These are phyloP conservation scores for Strix uralensis DNA, from an alignment of 2,113 vertebrate species.

Conservation along the genomic window DNA sequence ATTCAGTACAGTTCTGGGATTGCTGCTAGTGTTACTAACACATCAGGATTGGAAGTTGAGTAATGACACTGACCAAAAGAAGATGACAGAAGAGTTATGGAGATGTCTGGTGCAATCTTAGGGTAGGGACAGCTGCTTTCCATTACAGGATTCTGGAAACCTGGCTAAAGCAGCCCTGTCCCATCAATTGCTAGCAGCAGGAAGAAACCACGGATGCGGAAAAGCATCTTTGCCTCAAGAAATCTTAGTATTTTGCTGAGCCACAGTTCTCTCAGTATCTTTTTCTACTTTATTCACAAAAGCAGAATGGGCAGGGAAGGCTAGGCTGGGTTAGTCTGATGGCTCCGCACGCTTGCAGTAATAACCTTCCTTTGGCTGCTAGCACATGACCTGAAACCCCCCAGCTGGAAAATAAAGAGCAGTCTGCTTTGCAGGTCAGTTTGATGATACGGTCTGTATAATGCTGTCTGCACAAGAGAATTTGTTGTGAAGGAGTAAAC, in stretches of 20 bases:
- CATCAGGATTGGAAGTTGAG: neutral
- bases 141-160: neutral
- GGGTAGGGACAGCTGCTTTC: neutral
- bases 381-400: neutral
- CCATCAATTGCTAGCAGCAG: neutral
- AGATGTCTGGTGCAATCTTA: neutral
- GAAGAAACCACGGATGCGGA: neutral
- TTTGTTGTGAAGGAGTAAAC: neutral
- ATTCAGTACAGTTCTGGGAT: neutral
- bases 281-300: neutral
- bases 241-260: neutral
- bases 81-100: neutral
- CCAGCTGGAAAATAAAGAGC: neutral
- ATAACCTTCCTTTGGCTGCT: neutral
- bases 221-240: neutral
- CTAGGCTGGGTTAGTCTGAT: neutral
- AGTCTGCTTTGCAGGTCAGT: neutral
- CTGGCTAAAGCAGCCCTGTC: neutral
- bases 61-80: neutral
- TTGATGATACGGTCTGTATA: fast-evolving
- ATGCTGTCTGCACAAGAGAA: neutral
- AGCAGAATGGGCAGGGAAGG: neutral
- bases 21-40: neutral
- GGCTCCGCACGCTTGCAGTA: neutral
- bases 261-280: neutral